Percentiles rank a stretch among this genome's conserved stretches.
These are phyloP conservation scores for Craseonycteris thonglongyai DNA, from an alignment of 2,113 vertebrate genomes.

Conservation along the genomic window DNA sequence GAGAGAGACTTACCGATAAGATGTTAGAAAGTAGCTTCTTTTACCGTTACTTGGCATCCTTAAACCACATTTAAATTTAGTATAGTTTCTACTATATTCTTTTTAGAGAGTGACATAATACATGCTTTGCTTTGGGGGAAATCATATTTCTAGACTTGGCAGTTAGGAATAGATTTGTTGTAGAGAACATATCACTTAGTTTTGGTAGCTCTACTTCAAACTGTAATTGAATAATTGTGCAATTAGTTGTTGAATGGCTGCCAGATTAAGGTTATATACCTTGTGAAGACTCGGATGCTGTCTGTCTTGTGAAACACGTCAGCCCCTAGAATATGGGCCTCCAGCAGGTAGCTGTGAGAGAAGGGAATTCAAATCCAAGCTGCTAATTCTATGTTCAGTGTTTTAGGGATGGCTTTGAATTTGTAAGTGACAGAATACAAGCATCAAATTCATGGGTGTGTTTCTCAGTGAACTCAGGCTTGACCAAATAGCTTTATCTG, in stretches of 20 bases:
- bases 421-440: neutral
- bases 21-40: neutral
- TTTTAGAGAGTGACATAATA: neutral
- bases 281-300: neutral
- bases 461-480: slow-evolving; percentile 3
- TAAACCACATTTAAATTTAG: neutral
- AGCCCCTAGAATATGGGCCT: neutral
- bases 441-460: neutral
- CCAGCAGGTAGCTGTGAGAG: neutral
- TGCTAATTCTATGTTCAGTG: neutral
- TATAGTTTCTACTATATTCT: neutral
- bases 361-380: neutral
- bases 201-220: neutral
- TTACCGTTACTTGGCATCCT: neutral
- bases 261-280: neutral
- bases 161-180: neutral
- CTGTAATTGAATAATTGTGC: neutral
- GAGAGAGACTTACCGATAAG: neutral
- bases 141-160: neutral
- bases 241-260: neutral
- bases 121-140: neutral
- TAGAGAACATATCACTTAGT: neutral
- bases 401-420: neutral
- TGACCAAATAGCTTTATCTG: neutral
- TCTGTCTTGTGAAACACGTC: neutral